Evolutionary conservation across 2,113 vertebrate species (phyloP).

Genomic region (Mus musculus): DNA sequence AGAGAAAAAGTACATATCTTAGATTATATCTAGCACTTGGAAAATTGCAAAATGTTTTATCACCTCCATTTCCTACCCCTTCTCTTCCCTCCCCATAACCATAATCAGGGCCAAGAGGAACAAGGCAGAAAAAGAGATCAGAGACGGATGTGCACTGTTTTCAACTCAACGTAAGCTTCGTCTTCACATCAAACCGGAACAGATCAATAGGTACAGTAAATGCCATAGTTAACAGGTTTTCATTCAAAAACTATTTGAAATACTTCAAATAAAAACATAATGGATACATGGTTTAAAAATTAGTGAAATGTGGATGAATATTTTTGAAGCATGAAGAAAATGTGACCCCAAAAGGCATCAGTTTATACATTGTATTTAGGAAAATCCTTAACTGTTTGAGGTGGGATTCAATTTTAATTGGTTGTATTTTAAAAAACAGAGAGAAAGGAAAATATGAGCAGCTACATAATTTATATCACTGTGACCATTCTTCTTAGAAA

Average conservation of each 20-base stretch:
- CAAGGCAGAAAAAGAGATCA: not conserved
- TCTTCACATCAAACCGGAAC: conserved; percentile 45
- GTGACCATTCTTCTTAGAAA: not conserved
- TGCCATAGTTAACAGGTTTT: not conserved
- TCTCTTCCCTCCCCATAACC: not conserved
- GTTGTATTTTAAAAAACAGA: not conserved
- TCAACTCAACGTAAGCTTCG: not conserved
- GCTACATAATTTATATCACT: not conserved
- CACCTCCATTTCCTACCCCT: conserved; percentile 35
- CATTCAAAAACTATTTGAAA: conserved; percentile 31
- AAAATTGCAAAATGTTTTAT: conserved; percentile 79
- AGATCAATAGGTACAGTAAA: conserved; percentile 30
- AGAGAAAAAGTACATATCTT: conserved; percentile 68
- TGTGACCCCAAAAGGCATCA: not conserved
- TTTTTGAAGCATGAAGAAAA: not conserved
- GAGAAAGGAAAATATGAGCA: not conserved
- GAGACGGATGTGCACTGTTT: not conserved
- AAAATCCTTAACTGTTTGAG: conserved; percentile 7
- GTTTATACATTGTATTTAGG: not conserved
- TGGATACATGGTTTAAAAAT: not conserved
- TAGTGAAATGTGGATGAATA: conserved; percentile 10
- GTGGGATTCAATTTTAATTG: not conserved
- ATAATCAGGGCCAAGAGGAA: not conserved
- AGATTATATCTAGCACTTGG: conserved; percentile 67
- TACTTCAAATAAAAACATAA: conserved; percentile 29